A percentile compares a stretch with the other conserved stretches of the same genome.
phyloP scores from a whole-genome alignment of 1,140 invertebrate genomes.

The Melanaphis sacchari region DNA sequence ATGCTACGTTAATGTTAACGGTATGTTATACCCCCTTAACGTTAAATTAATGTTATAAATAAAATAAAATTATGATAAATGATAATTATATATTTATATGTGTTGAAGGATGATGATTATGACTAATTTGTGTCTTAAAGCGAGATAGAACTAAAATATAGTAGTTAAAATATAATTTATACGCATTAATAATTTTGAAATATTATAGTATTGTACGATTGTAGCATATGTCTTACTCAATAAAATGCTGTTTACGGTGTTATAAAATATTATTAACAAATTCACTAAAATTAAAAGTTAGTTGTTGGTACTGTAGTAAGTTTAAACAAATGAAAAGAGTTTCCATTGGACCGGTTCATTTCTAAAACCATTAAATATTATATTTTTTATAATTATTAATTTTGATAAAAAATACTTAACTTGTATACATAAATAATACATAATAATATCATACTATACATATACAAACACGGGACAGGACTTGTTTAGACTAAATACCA shows the following conservation, averaged over 20 bases:
- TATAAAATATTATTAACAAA: not conserved
- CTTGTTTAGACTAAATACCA: no score
- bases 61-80: not conserved
- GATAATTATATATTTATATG: constrained; percentile 23
- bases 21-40: not conserved
- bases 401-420: no score
- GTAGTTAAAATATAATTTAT: not conserved
- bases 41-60: not conserved
- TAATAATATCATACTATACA: no score
- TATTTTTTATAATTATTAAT: no score
- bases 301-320: not conserved
- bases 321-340: not conserved
- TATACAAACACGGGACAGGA: no score
- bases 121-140: not conserved
- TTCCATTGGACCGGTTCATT: not conserved
- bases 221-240: not conserved
- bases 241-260: not conserved
- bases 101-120: constrained; percentile 14
- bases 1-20: not conserved
- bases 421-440: no score
- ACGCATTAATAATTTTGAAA: not conserved
- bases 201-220: not conserved
- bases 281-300: not conserved
- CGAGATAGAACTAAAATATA: not conserved
- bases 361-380: no score